Conservation (phyloP, 2,797 vertebrate species). For the Dromococcyx pavoninus region DNA sequence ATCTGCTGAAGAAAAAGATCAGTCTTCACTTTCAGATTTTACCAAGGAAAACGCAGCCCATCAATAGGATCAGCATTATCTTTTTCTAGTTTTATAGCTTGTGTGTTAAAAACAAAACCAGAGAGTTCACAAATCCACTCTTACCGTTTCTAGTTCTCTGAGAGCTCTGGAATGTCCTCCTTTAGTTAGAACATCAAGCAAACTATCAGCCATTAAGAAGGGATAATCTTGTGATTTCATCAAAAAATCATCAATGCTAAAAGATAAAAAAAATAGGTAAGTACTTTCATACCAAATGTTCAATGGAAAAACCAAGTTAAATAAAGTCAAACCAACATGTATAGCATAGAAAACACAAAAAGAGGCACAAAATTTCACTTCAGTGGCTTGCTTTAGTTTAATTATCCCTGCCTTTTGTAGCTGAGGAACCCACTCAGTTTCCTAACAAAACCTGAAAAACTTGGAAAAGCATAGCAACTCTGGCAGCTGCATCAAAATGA, state of each 20-base stretch:
- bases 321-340: rapidly evolving
- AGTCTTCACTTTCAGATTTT: background rate
- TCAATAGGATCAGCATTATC: background rate
- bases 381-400: background rate
- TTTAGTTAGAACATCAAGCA: constrained; percentile 92
- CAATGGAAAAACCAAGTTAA: background rate
- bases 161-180: constrained; percentile 90
- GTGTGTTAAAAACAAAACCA: background rate
- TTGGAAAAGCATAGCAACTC: background rate
- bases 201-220: constrained; percentile 90
- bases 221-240: constrained; percentile 88
- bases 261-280: constrained; percentile 10
- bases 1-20: background rate
- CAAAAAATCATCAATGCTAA: constrained; percentile 87
- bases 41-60: background rate
- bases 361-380: background rate
- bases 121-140: background rate
- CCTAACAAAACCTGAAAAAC: background rate
- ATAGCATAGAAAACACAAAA: background rate
- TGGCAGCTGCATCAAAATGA: background rate
- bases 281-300: background rate
- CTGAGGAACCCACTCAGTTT: background rate
- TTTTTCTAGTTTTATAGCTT: background rate
- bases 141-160: constrained; percentile 81
- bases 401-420: background rate